These are phyloP conservation scores for Diprion similis DNA, from an alignment of 1,140 invertebrate species.

Conservation along the genomic window DNA sequence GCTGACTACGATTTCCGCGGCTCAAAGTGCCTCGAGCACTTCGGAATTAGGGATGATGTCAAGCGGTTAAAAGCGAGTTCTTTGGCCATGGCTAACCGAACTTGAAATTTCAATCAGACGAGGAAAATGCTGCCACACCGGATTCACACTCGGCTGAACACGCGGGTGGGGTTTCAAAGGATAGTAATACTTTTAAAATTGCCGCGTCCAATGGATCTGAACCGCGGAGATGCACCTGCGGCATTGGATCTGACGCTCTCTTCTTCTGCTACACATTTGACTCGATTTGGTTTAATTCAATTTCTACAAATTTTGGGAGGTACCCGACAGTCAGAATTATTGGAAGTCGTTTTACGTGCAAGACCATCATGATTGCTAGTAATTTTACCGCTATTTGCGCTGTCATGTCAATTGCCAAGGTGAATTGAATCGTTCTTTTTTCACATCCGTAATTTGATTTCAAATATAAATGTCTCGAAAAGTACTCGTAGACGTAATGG, in stretches of 20 bases:
- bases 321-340: no score
- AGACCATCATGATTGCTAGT: no score
- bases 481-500: no score
- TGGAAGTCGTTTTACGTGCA: no score
- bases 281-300: neutral
- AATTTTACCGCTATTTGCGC: no score
- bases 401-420: no score
- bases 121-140: neutral
- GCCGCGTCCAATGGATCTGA: neutral
- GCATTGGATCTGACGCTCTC: neutral
- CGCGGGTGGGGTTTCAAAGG: neutral
- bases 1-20: neutral
- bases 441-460: no score
- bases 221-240: constrained; percentile 3
- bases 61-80: neutral
- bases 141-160: neutral
- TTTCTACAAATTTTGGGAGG: no score
- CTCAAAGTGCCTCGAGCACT: neutral
- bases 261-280: neutral
- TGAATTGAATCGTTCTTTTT: no score
- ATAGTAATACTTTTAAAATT: neutral
- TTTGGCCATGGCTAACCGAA: neutral
- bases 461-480: no score
- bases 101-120: neutral
- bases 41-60: neutral